Evolutionary conservation across 2,113 vertebrate species (phyloP), one percentile per base, ranked within the genome.

Genomic region (Mesembrinibis cayennensis): DNA sequence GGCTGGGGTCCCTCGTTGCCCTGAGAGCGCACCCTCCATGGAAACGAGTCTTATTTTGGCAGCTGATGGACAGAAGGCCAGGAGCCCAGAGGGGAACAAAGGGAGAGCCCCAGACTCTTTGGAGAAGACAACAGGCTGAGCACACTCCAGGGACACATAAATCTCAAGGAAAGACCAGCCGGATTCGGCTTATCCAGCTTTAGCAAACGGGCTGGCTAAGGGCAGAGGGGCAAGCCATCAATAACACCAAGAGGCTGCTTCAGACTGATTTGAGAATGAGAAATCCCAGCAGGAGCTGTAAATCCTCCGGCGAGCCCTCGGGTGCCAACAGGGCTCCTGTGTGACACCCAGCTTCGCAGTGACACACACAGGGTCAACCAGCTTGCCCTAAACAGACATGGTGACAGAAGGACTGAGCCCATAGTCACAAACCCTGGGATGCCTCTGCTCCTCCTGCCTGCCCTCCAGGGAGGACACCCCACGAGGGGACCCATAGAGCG

Each of bases 291-390:
- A 88, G 49, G 11, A 63, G 62, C 19, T 26, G 3, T 77, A 81
- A 70, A 69, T 36, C 36, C 45, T 49, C 50, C 4, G 2, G 10
- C 5, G 16, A 10, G 7, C 34, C 40, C 69, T 40, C 0, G 1
- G 66, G 38, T 34, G 44, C 61, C 27, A 14, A 34, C n/a, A 70
- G 17, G 15, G 15, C 21, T 89, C 32, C 47, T 5, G 25, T 4
- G 14, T 3, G 3, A 71, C 7, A 70, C 13, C 55, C 20, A 34
- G 1, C 63, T 65, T 72, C n/a, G 23, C 49, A 45, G 10, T 42
- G 15, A 88, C 23, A 53, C 8, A 20, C 0, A 0, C 14, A 26
- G 19, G 34, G 15, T 9, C 20, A 53, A 38, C 16, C 0, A 0
- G 34, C 14, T 38, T 61, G 8, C 44, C 81, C 45, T 38, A 52